Conservation (phyloP, 2,888 invertebrate genomes). For the Resseliella maxima region DNA sequence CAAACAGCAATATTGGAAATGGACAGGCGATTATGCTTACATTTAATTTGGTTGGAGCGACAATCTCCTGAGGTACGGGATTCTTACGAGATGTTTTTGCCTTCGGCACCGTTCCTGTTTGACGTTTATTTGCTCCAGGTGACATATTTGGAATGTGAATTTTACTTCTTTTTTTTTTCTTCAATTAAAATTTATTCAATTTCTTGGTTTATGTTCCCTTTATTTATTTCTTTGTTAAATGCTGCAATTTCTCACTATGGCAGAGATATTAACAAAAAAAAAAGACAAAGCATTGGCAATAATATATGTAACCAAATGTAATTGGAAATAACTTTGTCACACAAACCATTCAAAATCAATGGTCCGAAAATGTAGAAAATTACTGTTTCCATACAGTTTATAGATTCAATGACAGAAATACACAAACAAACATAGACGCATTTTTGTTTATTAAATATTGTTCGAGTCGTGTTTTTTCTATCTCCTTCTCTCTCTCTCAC, state of each 20-base stretch:
- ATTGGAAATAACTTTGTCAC: too few relatives aligned
- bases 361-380: too few relatives aligned
- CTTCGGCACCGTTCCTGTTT: conserved; percentile 78
- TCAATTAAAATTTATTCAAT: too few relatives aligned
- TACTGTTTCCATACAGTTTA: too few relatives aligned
- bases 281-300: neutral
- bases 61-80: conserved; percentile 72
- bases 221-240: neutral
- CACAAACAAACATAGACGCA: neutral
- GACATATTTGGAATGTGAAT: too few relatives aligned
- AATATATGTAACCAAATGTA: too few relatives aligned
- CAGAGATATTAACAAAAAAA: neutral
- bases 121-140: conserved; percentile 60
- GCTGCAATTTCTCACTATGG: too few relatives aligned
- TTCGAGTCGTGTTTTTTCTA: neutral
- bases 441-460: conserved; percentile 15
- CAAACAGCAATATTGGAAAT: neutral
- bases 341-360: too few relatives aligned
- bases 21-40: too few relatives aligned
- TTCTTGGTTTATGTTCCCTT: too few relatives aligned
- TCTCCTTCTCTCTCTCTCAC: neutral
- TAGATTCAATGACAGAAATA: neutral
- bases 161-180: too few relatives aligned
- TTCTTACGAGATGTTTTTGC: conserved; percentile 73
- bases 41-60: conserved; percentile 71